Evolutionary conservation across 2,113 vertebrate species (phyloP).

Genomic region (Corvus moneduloides): DNA sequence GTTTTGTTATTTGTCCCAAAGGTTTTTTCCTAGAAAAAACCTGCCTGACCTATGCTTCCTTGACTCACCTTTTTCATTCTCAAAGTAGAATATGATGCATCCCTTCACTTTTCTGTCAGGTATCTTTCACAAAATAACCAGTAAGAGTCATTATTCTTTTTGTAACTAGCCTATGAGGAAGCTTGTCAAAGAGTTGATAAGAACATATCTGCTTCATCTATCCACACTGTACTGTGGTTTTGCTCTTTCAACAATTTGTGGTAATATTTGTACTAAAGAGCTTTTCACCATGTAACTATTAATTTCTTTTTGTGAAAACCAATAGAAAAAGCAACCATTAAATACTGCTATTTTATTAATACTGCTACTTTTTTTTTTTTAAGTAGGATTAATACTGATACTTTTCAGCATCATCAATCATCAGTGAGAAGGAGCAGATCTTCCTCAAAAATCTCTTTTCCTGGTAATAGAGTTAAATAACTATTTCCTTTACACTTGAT

Average conservation of each 20-base stretch:
- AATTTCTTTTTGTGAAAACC: not conserved
- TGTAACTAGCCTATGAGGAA: not conserved
- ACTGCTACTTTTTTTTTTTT: too few species aligned
- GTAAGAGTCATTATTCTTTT: not conserved
- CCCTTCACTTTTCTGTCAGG: not conserved
- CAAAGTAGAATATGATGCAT: not conserved
- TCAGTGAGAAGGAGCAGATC: not conserved
- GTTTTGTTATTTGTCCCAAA: not conserved
- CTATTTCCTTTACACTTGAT: not conserved
- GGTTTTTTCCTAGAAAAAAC: not conserved
- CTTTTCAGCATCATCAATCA: not conserved
- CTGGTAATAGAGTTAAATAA: not conserved
- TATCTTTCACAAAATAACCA: not conserved
- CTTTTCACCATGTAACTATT: not conserved
- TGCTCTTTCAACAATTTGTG: not conserved
- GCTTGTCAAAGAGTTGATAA: not conserved
- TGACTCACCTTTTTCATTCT: not conserved
- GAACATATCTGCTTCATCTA: not conserved
- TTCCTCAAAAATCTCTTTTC: not conserved
- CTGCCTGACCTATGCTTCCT: not conserved
- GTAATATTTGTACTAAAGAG: not conserved
- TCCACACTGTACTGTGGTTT: not conserved
- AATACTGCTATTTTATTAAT: not conserved
- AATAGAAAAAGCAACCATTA: not conserved
- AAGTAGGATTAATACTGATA: not conserved